Base-by-base conservation (phyloP, 2,888 invertebrate genomes). In the Mythimna vitellina region DNA sequence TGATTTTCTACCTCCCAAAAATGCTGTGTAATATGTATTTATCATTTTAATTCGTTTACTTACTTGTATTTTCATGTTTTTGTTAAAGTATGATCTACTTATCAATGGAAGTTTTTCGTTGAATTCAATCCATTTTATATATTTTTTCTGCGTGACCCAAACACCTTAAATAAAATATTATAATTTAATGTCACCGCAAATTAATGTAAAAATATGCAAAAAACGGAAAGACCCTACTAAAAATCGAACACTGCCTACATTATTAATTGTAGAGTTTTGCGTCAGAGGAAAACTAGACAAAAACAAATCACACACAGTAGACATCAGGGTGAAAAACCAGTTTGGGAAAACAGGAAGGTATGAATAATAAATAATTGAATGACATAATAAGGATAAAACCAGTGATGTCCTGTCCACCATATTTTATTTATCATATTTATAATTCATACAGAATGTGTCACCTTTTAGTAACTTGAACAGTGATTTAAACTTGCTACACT, bases 291-390 rank as follows among this genome's bases (percentile, higher is more conserved):
- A 67, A 49, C 4, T 20, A 29, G 17, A 65, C 14, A 32, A 65
- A 66, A 75, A 54, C 53, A 25, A 58, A 46, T 49, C 38, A 57
- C 67, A 60, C 17, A 1, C 5, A 22, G 4, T 20, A 35, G 10
- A 3, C 58, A 29, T 64, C 53, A 63, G 58, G 53, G 70, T 64
- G 53, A 60, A 35, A n/a, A 63, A 57, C 57, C 20, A 17, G 53
- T 78, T 73, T 60, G 12, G 38, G 29, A 35, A n/a, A 32, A 54
- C 49, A 53, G 72, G 58, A 66, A 65, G 66, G 51, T 35, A 17
- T 12, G 56, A 38, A 32, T 14, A 20, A 22, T 25, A 7, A 65
- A 29, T 25, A 6, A 17, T 25, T 54, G n/a, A 71, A 71, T 54
- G n/a, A 54, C 14, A 12, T 53, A 53, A 51, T 56, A 25, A 61